Evolutionary conservation across 1,140 invertebrate genomes (phyloP), one percentile per base, ranked within the genome.

Genomic region (Branchinecta lindahli): DNA sequence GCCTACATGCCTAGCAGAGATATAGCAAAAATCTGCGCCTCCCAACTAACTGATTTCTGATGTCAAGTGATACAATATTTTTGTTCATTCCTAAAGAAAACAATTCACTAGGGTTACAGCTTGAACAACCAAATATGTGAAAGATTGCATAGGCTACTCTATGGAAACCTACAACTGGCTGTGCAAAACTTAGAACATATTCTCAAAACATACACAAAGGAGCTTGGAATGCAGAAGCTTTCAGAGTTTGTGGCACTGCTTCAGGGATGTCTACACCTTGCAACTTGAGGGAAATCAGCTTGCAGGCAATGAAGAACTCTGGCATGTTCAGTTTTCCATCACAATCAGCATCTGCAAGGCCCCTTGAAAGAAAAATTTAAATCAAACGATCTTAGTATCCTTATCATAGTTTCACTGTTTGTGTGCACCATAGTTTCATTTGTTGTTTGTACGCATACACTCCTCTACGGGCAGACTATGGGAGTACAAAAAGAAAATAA

Each of bases 221-320:
- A 33, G 33, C 33, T 20, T 61, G 52, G 52, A 61, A 15, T 15
- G 69, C 45, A 20, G 71, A 69, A 44, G 68, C 44, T 70, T 74
- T 76, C 21, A 97, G 78, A 72, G 85, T 82, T 33, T 87, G 85
- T 66, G 96, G 95, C 68, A 98, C 81, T 7, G 81, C 78, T 76
- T 89, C 88, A 1, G 95, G 95, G 70, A 98, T 82, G 78, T 96
- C 92, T 79, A 89, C 86, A 15, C 94, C 94, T 73, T 91, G 85
- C 20, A 96, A 81, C 81, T 96, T 97, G 69, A 96, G 83, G 79
- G 92, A 93, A 67, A 98, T 98, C 66, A 98, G 83, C 84, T 96
- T 96, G 81, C 95, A 96, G 67, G 96, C 96, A 75, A 98, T 96
- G 68, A 91, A 94, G 79, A 98, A 99, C 80, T 99, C 96, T 77